Percentiles rank a stretch among this genome's conserved stretches.
phyloP scores from a whole-genome alignment of 2,888 invertebrate species.

The Stenolophus ochropezus region DNA sequence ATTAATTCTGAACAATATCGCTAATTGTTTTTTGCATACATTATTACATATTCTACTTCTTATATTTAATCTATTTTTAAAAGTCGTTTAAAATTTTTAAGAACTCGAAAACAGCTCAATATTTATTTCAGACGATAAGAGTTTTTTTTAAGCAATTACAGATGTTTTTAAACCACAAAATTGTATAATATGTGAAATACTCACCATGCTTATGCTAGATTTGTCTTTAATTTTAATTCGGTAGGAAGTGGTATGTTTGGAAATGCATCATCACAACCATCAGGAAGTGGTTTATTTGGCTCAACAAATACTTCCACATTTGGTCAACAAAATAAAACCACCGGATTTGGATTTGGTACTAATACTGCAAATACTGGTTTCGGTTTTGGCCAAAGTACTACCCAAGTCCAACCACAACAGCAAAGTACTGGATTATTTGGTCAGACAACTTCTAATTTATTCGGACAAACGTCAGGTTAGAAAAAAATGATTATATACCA shows the following conservation, averaged over 20 bases:
- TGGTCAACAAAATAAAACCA: constrained; percentile 75
- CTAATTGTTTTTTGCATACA: no score
- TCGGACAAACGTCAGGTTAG: constrained; percentile 61
- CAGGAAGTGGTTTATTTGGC: constrained; percentile 79
- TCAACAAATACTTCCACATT: constrained; percentile 75
- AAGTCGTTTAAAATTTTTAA: no score
- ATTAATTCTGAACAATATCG: no score
- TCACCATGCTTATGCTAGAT: no score
- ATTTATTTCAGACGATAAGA: no score
- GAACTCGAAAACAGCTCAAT: no score
- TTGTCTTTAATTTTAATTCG: background rate
- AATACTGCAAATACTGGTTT: constrained; percentile 68
- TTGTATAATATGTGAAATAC: no score
- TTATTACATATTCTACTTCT: no score
- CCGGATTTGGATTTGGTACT: constrained; percentile 78
- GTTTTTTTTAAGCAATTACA: no score
- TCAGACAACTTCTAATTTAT: constrained; percentile 74
- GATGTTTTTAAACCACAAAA: no score
- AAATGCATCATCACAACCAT: constrained; percentile 66
- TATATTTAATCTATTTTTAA: no score
- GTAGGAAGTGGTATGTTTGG: constrained; percentile 64
- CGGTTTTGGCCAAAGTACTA: constrained; percentile 73
- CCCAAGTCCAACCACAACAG: constrained; percentile 71
- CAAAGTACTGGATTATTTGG: constrained; percentile 79
- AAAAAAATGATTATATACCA: no score